Evolutionary conservation across 2,113 vertebrate genomes (phyloP), one percentile per base, ranked within the genome.

Genomic region (Scomber scombrus): DNA sequence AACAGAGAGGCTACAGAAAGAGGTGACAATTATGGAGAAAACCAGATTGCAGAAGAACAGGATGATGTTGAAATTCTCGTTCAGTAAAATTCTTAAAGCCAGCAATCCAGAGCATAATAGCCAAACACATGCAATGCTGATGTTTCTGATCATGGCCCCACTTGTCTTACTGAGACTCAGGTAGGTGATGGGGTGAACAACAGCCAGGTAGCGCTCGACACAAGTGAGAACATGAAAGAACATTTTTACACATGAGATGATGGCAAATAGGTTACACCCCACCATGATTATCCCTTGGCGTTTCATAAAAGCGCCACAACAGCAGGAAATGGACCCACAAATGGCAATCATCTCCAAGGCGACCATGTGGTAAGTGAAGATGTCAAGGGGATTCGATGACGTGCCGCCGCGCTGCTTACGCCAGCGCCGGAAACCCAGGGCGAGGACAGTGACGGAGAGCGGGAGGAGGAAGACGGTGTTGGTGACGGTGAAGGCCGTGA

Each of bases 301-400:
- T 1, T 4, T 8, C 0, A n/a, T 2, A 21, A 31, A 26, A 26
- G 10, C 3, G 2, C 67, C 67, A 0, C 13, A 29, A 0, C 47
- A 47, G 68, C 55, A 81, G 56, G 5, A 4, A 0, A 47, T 0
- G 3, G 55, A 75, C 10, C 2, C 67, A 0, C 0, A n/a, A 21
- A 81, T 18, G 43, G 61, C 56, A 0, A 78, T 11, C 16, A 77
- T 0, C 78, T 85, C 68, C 78, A 81, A 72, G 18, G 15, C 31
- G 2, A 72, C 78, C 68, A 78, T 73, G 63, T 85, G 43, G 73
- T 68, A 81, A 11, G 78, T 73, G 73, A 81, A 77, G 51, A 77
- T 1, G 16, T 85, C 83, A 0, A n/a, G 10, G 45, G 68, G 63
- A 29, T 29, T 80, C 15, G 14, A 15, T 0, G 11, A 0, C 0